Evolutionary conservation across 2,888 invertebrate species (phyloP), one percentile per base, ranked within the genome.

Genomic region (Acleris literana): DNA sequence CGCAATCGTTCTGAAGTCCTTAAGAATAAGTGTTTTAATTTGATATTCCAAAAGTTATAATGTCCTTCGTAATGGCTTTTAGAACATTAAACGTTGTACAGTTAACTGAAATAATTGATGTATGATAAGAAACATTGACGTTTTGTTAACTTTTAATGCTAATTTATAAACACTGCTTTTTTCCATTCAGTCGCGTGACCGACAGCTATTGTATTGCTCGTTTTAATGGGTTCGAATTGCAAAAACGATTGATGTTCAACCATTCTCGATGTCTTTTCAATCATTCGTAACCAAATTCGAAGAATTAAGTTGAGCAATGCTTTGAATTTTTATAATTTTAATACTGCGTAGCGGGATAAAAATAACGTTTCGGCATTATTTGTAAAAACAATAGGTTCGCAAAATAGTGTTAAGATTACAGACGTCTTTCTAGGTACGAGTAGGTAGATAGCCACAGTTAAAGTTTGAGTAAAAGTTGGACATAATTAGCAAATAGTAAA

Each of bases 221-320:
- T 79, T 85, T 83, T 81, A 83, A 85, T 82, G 70, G 82, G 71
- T 80, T 81, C 74, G 82, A 78, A 79, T 74, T 73, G 71, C 76
- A 76, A 76, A 78, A 77, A 78, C 63, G 64, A 69, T 72, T 71
- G 68, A 66, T 69, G 69, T 57, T 63, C 66, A 64, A 66, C 52
- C 56, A 39, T 55, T 51, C 44, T 17, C 56, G 51, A 57, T 56
- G 62, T 57, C 57, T 55, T 20, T 57, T 52, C 46, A 29, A 51
- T 44, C 44, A 65, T 65, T 60, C 17, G 25, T 44, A 44, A 52
- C 39, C 52, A 52, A 63, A 52, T 22, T 16, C 63, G 29, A n/a
- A 49, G 29, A 58, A 58, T 58, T 33, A 43, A 57, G n/a, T 43
- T 39, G 43, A 55, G 33, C 57, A 58, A 54, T 17, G 17, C 43